phyloP scores from a whole-genome alignment of 2,888 invertebrate species.

The Zaprionus bogoriensis region DNA sequence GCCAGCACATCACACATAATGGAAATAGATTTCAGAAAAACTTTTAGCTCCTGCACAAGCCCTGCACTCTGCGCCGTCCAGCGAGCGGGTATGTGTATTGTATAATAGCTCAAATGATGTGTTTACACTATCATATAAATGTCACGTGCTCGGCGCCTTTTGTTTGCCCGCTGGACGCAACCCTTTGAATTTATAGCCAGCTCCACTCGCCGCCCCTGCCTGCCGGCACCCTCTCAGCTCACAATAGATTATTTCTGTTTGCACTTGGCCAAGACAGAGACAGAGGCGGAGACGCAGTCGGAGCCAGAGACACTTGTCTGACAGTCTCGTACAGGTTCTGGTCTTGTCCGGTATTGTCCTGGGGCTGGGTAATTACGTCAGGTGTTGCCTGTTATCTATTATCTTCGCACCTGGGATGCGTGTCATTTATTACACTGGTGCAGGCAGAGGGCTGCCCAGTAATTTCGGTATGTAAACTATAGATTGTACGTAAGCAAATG shows the following conservation, averaged over 20 bases:
- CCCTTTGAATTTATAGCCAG: constrained; percentile 55
- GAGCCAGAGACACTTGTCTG: background rate
- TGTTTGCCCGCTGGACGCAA: constrained; percentile 62
- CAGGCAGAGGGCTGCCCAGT: background rate
- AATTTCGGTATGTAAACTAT: constrained; percentile 6
- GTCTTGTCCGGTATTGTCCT: background rate
- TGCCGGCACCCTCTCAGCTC: too few relatives aligned
- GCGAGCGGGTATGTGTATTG: constrained; percentile 44
- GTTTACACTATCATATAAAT: constrained; percentile 79
- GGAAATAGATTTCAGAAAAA: constrained; percentile 74
- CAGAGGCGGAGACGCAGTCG: too few relatives aligned
- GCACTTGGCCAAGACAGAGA: constrained; percentile 35
- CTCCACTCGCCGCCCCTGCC: background rate
- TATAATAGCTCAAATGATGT: constrained; percentile 78
- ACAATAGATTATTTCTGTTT: constrained; percentile 63
- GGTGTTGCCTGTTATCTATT: constrained; percentile 65
- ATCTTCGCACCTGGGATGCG: constrained; percentile 52
- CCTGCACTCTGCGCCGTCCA: background rate
- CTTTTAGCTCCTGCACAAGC: constrained; percentile 52
- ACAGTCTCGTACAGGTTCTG: background rate
- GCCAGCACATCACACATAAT: constrained; percentile 63
- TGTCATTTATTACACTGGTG: constrained; percentile 46
- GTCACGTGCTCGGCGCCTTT: constrained; percentile 73
- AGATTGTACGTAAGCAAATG: constrained; percentile 4
- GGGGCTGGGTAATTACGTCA: constrained; percentile 61